Evolutionary conservation across 2,888 invertebrate species (phyloP).

Genomic region (Conomelus anceps): DNA sequence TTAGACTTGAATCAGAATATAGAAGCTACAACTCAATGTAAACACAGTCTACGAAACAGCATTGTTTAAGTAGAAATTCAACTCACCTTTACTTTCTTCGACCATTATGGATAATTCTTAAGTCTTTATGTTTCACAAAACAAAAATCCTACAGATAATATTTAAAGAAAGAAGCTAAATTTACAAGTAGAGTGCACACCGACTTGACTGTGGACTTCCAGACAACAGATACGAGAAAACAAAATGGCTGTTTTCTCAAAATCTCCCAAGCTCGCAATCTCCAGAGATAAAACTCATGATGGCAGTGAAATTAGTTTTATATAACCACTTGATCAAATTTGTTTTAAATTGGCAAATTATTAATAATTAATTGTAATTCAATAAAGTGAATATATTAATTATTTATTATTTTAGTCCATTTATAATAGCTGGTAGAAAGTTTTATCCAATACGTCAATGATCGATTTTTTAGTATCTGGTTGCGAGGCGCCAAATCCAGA

Average conservation of each 20-base stretch:
- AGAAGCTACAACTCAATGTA: neutral
- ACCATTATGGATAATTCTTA: neutral
- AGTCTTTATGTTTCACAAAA: neutral
- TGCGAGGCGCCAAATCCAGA: no score
- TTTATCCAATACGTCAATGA: no score
- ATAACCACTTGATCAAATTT: no score
- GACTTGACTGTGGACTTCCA: neutral
- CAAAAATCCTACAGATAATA: neutral
- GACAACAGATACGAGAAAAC: neutral
- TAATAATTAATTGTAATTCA: no score
- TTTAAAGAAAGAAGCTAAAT: neutral
- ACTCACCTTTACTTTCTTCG: neutral
- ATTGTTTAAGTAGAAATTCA: neutral
- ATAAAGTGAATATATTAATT: no score
- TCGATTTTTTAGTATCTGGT: no score
- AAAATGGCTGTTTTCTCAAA: neutral
- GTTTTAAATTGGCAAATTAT: no score
- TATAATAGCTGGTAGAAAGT: no score
- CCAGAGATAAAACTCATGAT: neutral
- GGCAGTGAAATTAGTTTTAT: neutral
- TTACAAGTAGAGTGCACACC: neutral
- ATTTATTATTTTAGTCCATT: no score
- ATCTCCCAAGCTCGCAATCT: neutral
- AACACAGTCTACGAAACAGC: neutral
- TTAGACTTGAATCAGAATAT: neutral